Conservation (phyloP, 1,140 invertebrate species). For the Zelostemma sp. region DNA sequence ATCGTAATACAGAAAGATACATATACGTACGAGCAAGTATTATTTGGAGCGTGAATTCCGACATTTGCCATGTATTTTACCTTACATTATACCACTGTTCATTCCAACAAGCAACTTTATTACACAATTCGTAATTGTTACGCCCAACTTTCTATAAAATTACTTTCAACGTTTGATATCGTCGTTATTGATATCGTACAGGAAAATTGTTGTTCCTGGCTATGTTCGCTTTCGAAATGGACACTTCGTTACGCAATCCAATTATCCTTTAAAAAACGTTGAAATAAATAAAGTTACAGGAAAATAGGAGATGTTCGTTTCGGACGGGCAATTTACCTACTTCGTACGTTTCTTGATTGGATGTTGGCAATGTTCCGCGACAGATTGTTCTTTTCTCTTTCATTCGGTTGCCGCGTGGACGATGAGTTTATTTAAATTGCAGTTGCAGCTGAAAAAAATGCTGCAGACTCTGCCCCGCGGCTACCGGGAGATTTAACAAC, state of each 20-base stretch:
- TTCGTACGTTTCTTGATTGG: constrained; percentile 52
- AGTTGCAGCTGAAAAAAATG: constrained; percentile 56
- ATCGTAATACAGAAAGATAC: constrained; percentile 64
- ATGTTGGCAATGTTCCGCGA: constrained; percentile 45
- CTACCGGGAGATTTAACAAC: constrained; percentile 61
- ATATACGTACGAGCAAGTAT: constrained; percentile 37
- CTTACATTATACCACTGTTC: constrained; percentile 31
- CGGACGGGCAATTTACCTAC: constrained; percentile 42
- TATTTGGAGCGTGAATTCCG: constrained; percentile 51
- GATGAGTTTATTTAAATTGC: constrained; percentile 59
- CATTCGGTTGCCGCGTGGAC: constrained; percentile 45
- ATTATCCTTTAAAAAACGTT: constrained; percentile 32
- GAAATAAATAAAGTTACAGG: constrained; percentile 19
- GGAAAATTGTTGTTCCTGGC: no score
- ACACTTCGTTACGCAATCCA: no score
- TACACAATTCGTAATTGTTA: neutral
- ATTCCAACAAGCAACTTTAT: constrained; percentile 18
- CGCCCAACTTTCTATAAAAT: neutral
- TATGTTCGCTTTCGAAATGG: no score
- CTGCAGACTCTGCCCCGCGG: constrained; percentile 54
- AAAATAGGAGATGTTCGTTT: constrained; percentile 11
- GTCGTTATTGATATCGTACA: no score
- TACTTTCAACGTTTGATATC: no score
- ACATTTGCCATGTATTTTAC: constrained; percentile 40
- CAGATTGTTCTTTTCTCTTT: constrained; percentile 55